A percentile compares a stretch with the other conserved stretches of the same genome.
These are phyloP conservation scores for Ceraclea dissimilis DNA, from an alignment of 2,888 invertebrate genomes.

Conservation along the genomic window DNA sequence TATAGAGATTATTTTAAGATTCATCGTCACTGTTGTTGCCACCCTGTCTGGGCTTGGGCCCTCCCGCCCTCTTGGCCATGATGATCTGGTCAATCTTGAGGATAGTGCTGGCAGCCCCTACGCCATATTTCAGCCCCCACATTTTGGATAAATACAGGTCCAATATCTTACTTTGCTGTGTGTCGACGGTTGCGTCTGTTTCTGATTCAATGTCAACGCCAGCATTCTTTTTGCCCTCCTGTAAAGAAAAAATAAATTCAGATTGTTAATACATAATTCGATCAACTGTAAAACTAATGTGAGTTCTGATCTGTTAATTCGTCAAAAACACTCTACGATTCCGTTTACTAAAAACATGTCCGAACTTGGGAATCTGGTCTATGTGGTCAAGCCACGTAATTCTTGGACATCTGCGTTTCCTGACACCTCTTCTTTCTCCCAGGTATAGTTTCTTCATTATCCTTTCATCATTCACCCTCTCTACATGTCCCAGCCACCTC, in stretches of 20 bases:
- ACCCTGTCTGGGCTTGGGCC: slow-evolving; percentile 73
- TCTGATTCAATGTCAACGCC: slow-evolving; percentile 88
- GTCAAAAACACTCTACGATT: no score
- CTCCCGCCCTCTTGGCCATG: slow-evolving; percentile 96
- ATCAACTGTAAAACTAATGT: neutral
- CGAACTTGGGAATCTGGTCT: no score
- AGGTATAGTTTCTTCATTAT: no score
- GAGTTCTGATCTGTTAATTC: neutral
- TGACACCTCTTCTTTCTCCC: no score
- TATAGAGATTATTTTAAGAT: slow-evolving; percentile 47
- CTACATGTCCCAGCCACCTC: no score
- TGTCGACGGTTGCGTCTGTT: slow-evolving; percentile 63
- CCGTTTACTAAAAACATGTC: no score
- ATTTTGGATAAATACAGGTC: slow-evolving; percentile 81
- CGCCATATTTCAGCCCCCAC: slow-evolving; percentile 95
- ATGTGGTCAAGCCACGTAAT: no score
- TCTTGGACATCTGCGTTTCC: no score
- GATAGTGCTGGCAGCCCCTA: slow-evolving; percentile 86
- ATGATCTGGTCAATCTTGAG: slow-evolving; percentile 95
- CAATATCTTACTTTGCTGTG: slow-evolving; percentile 66
- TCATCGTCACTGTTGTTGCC: slow-evolving; percentile 67
- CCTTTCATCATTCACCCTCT: no score
- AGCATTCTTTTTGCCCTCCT: slow-evolving; percentile 68
- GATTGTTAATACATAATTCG: no score
- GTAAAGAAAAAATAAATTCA: slow-evolving; percentile 26